Evolutionary conservation across 1,140 invertebrate genomes (phyloP).

Genomic region (Ceratina japonica): DNA sequence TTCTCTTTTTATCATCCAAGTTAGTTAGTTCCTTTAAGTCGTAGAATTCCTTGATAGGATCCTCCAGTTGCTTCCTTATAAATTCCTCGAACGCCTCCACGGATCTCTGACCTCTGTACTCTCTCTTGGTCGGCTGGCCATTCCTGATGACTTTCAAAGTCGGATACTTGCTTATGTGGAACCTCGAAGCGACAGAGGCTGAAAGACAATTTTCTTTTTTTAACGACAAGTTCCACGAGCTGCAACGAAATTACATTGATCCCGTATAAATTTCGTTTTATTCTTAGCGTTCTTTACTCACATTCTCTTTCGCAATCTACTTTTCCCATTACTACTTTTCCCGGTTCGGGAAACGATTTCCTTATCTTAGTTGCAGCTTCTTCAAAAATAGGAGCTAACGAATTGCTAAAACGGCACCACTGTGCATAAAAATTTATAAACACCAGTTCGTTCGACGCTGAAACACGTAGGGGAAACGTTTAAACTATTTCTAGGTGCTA

Average conservation of each 20-base stretch:
- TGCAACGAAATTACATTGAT: conserved; percentile 1
- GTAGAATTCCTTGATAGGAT: conserved; percentile 91
- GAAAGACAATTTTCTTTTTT: conserved; percentile 58
- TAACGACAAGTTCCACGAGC: not conserved
- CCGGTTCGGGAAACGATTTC: conserved; percentile 88
- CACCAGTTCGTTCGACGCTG: conserved; percentile 96
- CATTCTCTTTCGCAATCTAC: conserved; percentile 97
- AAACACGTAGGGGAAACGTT: conserved; percentile 71
- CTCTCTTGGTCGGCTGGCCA: conserved; percentile 95
- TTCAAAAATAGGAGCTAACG: conserved; percentile 97
- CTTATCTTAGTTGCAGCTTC: conserved; percentile 94
- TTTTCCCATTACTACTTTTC: conserved; percentile 95
- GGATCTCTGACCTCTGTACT: conserved; percentile 93
- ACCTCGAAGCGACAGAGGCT: conserved; percentile 91
- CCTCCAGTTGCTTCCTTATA: conserved; percentile 93
- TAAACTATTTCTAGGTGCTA: too few species aligned
- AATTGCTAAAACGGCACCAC: conserved; percentile 97
- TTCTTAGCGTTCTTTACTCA: conserved; percentile 75
- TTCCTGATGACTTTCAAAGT: conserved; percentile 98
- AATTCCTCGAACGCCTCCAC: conserved; percentile 93
- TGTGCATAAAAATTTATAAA: conserved; percentile 99
- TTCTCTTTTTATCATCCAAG: conserved; percentile 93
- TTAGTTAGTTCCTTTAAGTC: conserved; percentile 87
- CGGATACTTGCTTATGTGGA: conserved; percentile 99
- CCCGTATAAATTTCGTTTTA: not conserved